Base-by-base conservation (phyloP, 2,888 invertebrate species). In the Antitype chi region DNA sequence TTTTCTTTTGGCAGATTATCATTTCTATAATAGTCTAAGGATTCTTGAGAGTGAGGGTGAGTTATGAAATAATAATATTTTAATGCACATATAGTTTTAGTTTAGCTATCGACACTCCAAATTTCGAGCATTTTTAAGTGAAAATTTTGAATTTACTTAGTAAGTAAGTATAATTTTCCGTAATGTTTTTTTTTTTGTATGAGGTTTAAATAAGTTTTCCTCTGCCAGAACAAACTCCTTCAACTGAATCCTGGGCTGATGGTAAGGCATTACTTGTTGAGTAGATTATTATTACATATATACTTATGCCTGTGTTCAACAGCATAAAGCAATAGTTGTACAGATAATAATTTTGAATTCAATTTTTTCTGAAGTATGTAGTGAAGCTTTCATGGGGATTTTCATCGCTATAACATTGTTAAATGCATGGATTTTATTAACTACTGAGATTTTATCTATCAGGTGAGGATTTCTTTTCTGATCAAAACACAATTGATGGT, bases 1-100 rank as follows among this genome's bases (percentile, higher is more conserved):
- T 53, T 53, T 66, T 77, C 17, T 77, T 53, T 72, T 72, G 64
- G 32, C 78, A 78, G 78, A 32, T 43, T 57, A 32, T 47, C 64
- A n/a, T 52, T 71, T 15, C 32, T n/a, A 9, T 71, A 64, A 77
- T 23, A 63, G 11, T 63, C 55, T 47, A 28, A 70, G 62, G 62
- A 28, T 15, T 23, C 47, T 25, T 38, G 53, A 69, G 23, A 76
- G 25, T 20, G 70, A 32, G n/a, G 78, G 77, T 71, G 64, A 78
- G 71, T 77, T 76, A 8, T 20, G 23, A 52, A 49, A n/a, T 20
- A 25, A 47, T 23, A 38, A 11, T n/a, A 59, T 28, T 60, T 52
- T 6, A 71, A n/a, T 52, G 5, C n/a, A 55, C 43, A 32, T 4
- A 43, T 15, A n/a, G 23, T 52, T 69, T 47, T 47, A 2, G n/a